Percentiles rank a stretch among this genome's conserved stretches.
Evolutionary conservation across 2,797 vertebrate genomes (phyloP).

Genomic region (Crenichthys baileyi): DNA sequence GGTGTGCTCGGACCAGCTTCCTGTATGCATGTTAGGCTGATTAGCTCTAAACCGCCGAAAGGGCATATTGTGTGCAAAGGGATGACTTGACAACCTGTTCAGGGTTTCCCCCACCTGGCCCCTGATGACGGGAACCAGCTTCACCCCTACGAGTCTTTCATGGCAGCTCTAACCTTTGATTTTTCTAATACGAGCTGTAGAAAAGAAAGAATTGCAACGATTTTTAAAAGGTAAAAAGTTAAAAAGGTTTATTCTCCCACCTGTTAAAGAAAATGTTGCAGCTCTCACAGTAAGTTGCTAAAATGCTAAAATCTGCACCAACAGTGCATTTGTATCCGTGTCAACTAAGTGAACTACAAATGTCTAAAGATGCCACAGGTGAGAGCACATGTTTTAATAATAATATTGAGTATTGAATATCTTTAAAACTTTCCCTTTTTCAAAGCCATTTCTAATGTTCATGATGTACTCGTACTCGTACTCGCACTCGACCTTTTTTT

Average conservation of each 20-base stretch:
- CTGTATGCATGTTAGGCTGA: not conserved
- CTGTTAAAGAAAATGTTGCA: not conserved
- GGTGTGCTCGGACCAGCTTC: not conserved
- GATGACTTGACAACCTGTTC: not conserved
- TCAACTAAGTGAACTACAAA: too few relatives aligned
- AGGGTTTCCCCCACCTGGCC: not conserved
- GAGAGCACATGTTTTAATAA: too few relatives aligned
- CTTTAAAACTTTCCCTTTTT: not conserved
- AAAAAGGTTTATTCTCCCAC: too few relatives aligned
- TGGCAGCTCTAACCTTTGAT: slow-evolving; percentile 20
- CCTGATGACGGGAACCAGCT: not conserved
- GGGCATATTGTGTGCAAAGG: not conserved
- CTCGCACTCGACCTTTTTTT: not conserved
- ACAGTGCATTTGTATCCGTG: too few relatives aligned
- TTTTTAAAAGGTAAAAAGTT: too few relatives aligned
- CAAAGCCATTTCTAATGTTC: not conserved
- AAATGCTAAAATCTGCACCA: too few relatives aligned
- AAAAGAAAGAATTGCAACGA: not conserved
- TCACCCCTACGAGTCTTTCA: slow-evolving; percentile 24
- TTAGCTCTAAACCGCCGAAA: not conserved
- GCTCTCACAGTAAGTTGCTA: not conserved
- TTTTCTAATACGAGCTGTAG: slow-evolving; percentile 25
- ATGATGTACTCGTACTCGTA: too few relatives aligned
- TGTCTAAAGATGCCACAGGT: too few relatives aligned
- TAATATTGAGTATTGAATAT: too few relatives aligned